Evolutionary conservation across 2,888 invertebrate genomes (phyloP), one percentile per base, ranked within the genome.

Genomic region (Villa cingulata): DNA sequence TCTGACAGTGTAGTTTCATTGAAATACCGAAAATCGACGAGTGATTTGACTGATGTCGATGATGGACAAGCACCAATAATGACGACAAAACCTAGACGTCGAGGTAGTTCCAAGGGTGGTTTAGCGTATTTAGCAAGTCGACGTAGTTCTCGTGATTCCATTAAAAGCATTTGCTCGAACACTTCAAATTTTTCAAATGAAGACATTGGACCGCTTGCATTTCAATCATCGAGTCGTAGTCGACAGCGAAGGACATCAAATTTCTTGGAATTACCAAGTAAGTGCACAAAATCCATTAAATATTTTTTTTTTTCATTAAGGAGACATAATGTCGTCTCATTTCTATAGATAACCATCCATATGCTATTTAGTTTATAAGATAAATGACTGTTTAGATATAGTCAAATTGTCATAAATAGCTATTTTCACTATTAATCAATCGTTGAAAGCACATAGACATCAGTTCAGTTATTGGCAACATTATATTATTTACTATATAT

Each of bases 201-300:
- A 63, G 86, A 86, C 57, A 80, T 86, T 44, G 86, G 85, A 0
- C 86, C 86, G 9, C 68, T 86, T 51, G 84, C 84, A 65, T 86
- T 86, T 65, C 83, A 83, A 60, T 79, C 82, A 53, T 83, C 85
- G 20, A 80, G 81, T 56, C 75, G 86, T 3, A 83, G 83, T 2
- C 74, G 86, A 17, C 86, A 87, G 62, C 71, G 89, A 27, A 72
- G 88, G 55, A 88, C 87, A 4, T 88, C 88, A 1, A 89, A 89
- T 69, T 89, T 89, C 63, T 72, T 89, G 45, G 89, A 89, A 65
- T 68, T 89, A 56, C 89, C 89, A 66, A 86, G 88, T 88, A 65
- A 71, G 70, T 32, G 12, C n/a, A n/a, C n/a, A n/a, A n/a, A n/a
- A n/a, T n/a, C n/a, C n/a, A n/a, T n/a, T n/a, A n/a, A n/a, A n/a